Evolutionary conservation across 2,113 vertebrate genomes (phyloP).

Genomic region (Asarcornis scutulata): DNA sequence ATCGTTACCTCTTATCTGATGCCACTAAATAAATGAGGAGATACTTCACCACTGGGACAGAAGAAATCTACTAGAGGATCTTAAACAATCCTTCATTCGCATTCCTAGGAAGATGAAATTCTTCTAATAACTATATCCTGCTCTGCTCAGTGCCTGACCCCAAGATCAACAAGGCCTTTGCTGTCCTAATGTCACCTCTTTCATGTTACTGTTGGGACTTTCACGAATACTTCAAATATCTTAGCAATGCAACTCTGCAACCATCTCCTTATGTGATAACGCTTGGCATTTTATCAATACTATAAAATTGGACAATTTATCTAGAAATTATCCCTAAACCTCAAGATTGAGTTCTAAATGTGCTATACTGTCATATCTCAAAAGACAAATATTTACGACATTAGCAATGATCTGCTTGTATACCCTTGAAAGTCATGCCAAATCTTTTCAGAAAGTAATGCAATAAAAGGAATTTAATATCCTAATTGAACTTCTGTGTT

Average conservation of each 20-base stretch:
- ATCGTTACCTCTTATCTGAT: neutral
- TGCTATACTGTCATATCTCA: neutral
- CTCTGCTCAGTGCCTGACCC: neutral
- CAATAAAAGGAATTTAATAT: neutral
- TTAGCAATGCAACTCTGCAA: neutral
- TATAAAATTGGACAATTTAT: neutral
- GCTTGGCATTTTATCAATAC: neutral
- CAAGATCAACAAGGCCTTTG: neutral
- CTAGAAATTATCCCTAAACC: neutral
- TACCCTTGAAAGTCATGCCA: neutral
- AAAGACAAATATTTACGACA: neutral
- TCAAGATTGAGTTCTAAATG: neutral
- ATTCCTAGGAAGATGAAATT: neutral
- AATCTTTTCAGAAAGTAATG: neutral
- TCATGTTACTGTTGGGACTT: neutral
- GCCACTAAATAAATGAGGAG: neutral
- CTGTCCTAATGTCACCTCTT: neutral
- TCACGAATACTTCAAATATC: neutral
- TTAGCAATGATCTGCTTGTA: neutral
- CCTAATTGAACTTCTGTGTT: neutral
- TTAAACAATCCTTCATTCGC: neutral
- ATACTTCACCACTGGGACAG: neutral
- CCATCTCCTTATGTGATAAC: neutral
- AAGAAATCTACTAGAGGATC: neutral
- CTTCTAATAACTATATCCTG: neutral